phyloP scores from a whole-genome alignment of 2,888 invertebrate genomes.

The Dynastes maya region DNA sequence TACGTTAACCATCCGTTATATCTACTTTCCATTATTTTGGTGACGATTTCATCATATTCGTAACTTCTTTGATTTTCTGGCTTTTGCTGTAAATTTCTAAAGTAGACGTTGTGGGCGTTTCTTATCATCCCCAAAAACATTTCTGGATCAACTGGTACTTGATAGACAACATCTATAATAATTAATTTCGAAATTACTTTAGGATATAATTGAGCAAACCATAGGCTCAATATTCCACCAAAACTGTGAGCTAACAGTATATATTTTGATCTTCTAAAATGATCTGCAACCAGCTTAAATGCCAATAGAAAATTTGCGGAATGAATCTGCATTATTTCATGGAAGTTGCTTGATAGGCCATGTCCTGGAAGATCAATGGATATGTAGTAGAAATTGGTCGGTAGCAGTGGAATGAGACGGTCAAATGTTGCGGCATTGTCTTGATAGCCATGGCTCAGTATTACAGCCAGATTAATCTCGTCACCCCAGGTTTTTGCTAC shows the following conservation, averaged over 20 bases:
- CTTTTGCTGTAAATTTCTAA: slow-evolving; percentile 3
- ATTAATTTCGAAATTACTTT: slow-evolving; percentile 43
- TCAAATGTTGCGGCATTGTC: slow-evolving; percentile 77
- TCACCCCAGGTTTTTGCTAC: slow-evolving; percentile 77
- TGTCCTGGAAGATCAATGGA: slow-evolving; percentile 76
- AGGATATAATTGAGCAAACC: slow-evolving; percentile 50
- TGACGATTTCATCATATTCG: slow-evolving; percentile 41
- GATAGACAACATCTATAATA: slow-evolving; percentile 45
- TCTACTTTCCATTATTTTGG: slow-evolving; percentile 27
- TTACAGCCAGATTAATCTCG: slow-evolving; percentile 71
- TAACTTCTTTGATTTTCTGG: background rate
- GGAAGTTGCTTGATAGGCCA: slow-evolving; percentile 72
- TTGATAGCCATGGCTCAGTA: slow-evolving; percentile 74
- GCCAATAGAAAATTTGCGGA: slow-evolving; percentile 68
- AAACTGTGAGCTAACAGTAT: slow-evolving; percentile 67
- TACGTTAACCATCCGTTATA: slow-evolving; percentile 34
- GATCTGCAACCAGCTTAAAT: slow-evolving; percentile 61
- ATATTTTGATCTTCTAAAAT: slow-evolving; percentile 64
- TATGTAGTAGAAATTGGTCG: slow-evolving; percentile 69
- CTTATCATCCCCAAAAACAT: slow-evolving; percentile 15
- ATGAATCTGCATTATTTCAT: slow-evolving; percentile 58
- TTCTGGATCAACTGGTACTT: slow-evolving; percentile 25
- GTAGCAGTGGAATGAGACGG: slow-evolving; percentile 73
- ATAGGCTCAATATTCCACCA: slow-evolving; percentile 46
- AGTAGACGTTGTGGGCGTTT: slow-evolving; percentile 29